These are phyloP conservation scores for Leptopterna dolabrata DNA, from an alignment of 2,888 invertebrate genomes.

Conservation along the genomic window DNA sequence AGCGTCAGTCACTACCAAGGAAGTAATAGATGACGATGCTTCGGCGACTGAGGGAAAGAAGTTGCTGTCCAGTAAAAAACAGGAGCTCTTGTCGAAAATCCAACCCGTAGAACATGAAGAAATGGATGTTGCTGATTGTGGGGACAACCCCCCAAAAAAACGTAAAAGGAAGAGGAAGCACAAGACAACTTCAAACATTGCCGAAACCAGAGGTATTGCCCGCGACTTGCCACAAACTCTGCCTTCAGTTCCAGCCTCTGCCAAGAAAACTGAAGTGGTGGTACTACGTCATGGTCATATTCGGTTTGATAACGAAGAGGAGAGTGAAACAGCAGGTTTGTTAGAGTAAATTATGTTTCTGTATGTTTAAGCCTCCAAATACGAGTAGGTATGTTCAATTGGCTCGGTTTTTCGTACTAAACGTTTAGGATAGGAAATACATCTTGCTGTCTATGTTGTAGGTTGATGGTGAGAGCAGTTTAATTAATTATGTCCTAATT, in stretches of 20 bases:
- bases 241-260: neutral
- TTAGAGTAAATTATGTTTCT: too few species aligned
- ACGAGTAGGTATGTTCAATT: too few species aligned
- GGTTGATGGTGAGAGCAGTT: too few species aligned
- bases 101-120: neutral
- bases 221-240: neutral
- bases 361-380: too few species aligned
- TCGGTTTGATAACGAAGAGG: conserved; percentile 9
- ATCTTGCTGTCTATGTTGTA: too few species aligned
- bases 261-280: neutral
- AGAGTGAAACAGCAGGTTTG: neutral
- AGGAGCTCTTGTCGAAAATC: neutral
- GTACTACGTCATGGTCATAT: neutral
- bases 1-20: too few species aligned
- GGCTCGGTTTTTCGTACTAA: too few species aligned
- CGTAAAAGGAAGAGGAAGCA: conserved; percentile 28
- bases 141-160: neutral
- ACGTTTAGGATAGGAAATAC: too few species aligned
- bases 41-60: neutral
- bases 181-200: neutral
- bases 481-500: too few species aligned
- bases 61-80: neutral
- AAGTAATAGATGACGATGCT: too few species aligned
- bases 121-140: conserved; percentile 16
- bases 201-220: neutral